Percentiles rank a stretch among this genome's conserved stretches.
phyloP scores from a whole-genome alignment of 2,797 vertebrate species.

The Taenioides sp. region DNA sequence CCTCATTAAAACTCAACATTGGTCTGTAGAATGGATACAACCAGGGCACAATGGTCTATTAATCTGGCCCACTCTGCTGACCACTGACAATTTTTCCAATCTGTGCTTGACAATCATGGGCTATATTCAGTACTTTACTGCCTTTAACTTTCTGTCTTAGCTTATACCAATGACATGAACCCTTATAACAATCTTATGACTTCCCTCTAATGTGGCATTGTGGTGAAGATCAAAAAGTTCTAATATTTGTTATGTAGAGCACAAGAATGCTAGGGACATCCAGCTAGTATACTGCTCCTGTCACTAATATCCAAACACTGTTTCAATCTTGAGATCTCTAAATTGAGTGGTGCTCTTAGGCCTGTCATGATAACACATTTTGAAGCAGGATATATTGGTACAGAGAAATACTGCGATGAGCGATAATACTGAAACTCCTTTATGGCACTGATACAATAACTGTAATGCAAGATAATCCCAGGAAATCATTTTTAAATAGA shows the following conservation, averaged over 20 bases:
- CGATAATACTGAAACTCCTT: too few relatives aligned
- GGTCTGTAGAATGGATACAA: constrained; percentile 52
- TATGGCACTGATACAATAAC: too few relatives aligned
- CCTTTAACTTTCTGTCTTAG: constrained; percentile 38
- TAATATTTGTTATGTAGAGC: too few relatives aligned
- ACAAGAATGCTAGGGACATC: background rate
- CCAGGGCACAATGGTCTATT: constrained; percentile 61
- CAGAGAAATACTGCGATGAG: too few relatives aligned
- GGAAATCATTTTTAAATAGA: too few relatives aligned
- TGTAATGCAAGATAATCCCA: too few relatives aligned
- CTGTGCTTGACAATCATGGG: constrained; percentile 58
- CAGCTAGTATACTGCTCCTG: background rate
- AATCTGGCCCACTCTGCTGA: constrained; percentile 67
- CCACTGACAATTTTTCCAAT: constrained; percentile 45
- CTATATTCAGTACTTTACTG: constrained; percentile 66
- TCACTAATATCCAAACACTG: background rate
- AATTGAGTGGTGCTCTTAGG: background rate
- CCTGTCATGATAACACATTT: too few relatives aligned
- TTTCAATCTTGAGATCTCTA: background rate
- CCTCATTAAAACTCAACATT: constrained; percentile 69
- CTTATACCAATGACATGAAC: background rate
- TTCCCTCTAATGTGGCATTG: too few relatives aligned
- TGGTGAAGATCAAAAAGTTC: too few relatives aligned
- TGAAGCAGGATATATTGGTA: too few relatives aligned
- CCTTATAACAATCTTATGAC: too few relatives aligned